These are phyloP conservation scores for Aplysia californica DNA, from an alignment of 1,140 invertebrate species.

Conservation along the genomic window DNA sequence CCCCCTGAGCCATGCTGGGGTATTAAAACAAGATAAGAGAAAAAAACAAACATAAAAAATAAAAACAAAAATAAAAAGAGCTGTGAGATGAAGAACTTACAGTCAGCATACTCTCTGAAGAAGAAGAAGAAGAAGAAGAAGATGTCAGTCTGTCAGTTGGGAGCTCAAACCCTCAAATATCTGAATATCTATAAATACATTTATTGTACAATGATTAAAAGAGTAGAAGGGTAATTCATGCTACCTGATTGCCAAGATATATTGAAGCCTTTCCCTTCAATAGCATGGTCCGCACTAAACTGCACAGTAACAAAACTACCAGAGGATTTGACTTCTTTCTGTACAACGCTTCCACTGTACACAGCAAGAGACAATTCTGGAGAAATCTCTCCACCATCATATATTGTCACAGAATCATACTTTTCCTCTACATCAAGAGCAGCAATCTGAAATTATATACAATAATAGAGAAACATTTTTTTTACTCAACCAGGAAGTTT, in stretches of 20 bases:
- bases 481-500: neutral
- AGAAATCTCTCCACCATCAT: neutral
- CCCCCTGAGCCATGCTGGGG: too few relatives aligned
- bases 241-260: slow-evolving; percentile 18
- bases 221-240: too few relatives aligned
- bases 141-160: too few relatives aligned
- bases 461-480: neutral
- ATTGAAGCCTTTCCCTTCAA: slow-evolving; percentile 1
- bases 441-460: neutral
- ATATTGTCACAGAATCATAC: slow-evolving; percentile 11
- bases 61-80: too few relatives aligned
- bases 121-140: too few relatives aligned
- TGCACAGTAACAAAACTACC: neutral
- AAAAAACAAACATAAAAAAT: too few relatives aligned
- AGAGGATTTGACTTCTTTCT: neutral
- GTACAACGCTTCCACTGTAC: neutral
- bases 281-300: neutral
- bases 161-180: too few relatives aligned
- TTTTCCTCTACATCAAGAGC: slow-evolving; percentile 1
- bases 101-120: too few relatives aligned
- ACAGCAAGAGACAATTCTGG: neutral
- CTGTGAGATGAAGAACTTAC: too few relatives aligned
- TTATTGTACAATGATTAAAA: too few relatives aligned
- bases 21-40: too few relatives aligned
- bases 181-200: too few relatives aligned